Evolutionary conservation across 2,113 vertebrate species (phyloP), one percentile per base, ranked within the genome.

Genomic region (Lampris megalopsis): DNA sequence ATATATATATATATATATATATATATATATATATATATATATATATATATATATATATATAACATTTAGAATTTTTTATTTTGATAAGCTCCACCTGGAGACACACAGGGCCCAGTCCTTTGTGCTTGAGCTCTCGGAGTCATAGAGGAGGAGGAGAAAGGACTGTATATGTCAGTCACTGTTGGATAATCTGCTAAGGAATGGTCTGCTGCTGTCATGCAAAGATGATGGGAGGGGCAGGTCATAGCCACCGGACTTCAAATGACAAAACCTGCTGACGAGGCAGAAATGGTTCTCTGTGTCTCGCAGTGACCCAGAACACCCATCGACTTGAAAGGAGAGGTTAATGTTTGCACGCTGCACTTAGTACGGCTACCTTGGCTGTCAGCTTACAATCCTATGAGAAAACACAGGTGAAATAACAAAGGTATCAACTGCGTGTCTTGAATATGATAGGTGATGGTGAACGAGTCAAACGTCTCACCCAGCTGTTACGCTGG

Each of bases 401-500:
- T 65, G 53, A 73, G 60, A 69, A 66, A 72, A 80, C 67, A 80
- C 82, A 86, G 77, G 83, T 87, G 85, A 75, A 83, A 79, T 36
- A 80, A 85, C 76, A 87, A 69, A 74, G 58, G 54, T 6, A 1
- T 4, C 3, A 73, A 68, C 48, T 41, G n/a, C 10, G 37, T 38
- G 40, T 60, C 49, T 66, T 38, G 35, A 35, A 45, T 52, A 40
- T 10, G 40, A 62, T 63, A 9, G 57, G 7, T 50, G 24, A 54
- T 24, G 9, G 52, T 10, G n/a, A n/a, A 40, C 9, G 54, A 45
- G 43, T 62, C 42, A 36, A 41, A 45, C 43, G 48, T 52, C 42
- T 79, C 75, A 75, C 58, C 45, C 36, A 24, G 40, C 50, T 61
- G 50, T 64, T 37, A 57, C 53, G 37, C 24, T 67, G 43, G 43